phyloP scores from a whole-genome alignment of 2,888 invertebrate genomes.

The Drosophila nr. perissopoda region DNA sequence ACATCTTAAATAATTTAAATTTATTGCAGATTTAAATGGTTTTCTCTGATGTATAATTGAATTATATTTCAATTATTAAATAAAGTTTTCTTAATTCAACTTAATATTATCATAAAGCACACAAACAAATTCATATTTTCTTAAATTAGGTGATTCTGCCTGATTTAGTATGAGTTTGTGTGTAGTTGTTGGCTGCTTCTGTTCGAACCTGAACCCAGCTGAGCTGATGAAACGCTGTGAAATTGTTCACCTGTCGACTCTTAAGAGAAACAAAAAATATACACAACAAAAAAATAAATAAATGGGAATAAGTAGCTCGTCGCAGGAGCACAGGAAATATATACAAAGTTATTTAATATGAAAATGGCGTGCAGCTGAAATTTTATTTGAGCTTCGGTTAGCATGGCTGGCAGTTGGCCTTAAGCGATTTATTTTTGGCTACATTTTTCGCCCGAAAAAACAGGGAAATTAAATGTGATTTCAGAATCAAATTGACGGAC shows the following conservation, averaged over 20 bases:
- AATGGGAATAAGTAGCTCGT: slow-evolving; percentile 41
- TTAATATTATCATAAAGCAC: not conserved
- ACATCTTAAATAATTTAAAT: not conserved
- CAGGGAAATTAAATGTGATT: slow-evolving; percentile 61
- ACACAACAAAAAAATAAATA: slow-evolving; percentile 9
- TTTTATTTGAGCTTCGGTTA: slow-evolving; percentile 71
- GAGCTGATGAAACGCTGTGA: slow-evolving; percentile 57
- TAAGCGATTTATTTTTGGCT: slow-evolving; percentile 62
- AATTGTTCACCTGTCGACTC: slow-evolving; percentile 69
- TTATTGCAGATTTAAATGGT: not conserved
- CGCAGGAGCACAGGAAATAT: slow-evolving; percentile 62
- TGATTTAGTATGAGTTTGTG: slow-evolving; percentile 31
- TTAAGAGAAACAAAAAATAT: slow-evolving; percentile 54
- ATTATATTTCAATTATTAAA: not conserved
- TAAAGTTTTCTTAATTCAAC: too few species aligned
- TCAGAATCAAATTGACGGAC: slow-evolving; percentile 63
- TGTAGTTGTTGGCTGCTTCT: slow-evolving; percentile 10
- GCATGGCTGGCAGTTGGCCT: slow-evolving; percentile 51
- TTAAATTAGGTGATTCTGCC: slow-evolving; percentile 16
- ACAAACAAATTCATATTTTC: slow-evolving; percentile 9
- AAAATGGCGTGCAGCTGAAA: slow-evolving; percentile 74
- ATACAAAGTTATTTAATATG: slow-evolving; percentile 80
- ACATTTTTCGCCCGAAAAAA: slow-evolving; percentile 36
- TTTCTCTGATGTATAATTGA: not conserved
- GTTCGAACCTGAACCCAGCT: slow-evolving; percentile 29